Evolutionary conservation across 2,797 vertebrate genomes (phyloP).

Genomic region (Paedocypris micromegethes): DNA sequence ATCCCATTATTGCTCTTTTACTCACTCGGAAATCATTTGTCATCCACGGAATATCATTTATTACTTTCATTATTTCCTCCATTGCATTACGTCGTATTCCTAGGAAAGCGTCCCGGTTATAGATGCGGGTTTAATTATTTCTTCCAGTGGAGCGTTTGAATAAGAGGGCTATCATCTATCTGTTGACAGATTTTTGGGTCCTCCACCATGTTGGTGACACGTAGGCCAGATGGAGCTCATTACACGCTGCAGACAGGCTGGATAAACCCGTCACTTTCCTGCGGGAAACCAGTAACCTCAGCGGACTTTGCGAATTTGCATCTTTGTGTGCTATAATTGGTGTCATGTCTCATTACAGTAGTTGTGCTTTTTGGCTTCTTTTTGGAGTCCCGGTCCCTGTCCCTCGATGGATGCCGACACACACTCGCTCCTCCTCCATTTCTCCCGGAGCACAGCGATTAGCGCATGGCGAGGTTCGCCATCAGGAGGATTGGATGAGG

Average conservation of each 20-base stretch:
- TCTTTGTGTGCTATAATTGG: slow-evolving; percentile 31
- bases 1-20: no score
- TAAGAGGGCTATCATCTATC: slow-evolving; percentile 11
- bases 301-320: slow-evolving; percentile 18
- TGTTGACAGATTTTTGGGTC: slow-evolving; percentile 16
- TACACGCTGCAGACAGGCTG: slow-evolving; percentile 26
- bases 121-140: not conserved
- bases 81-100: no score
- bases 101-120: not conserved
- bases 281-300: slow-evolving; percentile 13
- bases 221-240: slow-evolving; percentile 35
- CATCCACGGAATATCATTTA: no score
- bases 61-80: no score
- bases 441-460: slow-evolving; percentile 25
- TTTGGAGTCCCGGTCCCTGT: slow-evolving; percentile 6
- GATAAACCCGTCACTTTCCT: slow-evolving; percentile 16
- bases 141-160: slow-evolving; percentile 1
- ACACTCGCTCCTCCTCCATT: slow-evolving; percentile 8
- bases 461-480: slow-evolving; percentile 21
- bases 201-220: slow-evolving; percentile 1
- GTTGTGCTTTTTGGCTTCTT: slow-evolving; percentile 18
- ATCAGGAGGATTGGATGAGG: slow-evolving; percentile 34
- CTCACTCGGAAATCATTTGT: no score
- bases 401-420: slow-evolving; percentile 8
- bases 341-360: slow-evolving; percentile 20